Evolutionary conservation across 2,888 invertebrate species (phyloP).

Genomic region (Hoplodrina blanda): DNA sequence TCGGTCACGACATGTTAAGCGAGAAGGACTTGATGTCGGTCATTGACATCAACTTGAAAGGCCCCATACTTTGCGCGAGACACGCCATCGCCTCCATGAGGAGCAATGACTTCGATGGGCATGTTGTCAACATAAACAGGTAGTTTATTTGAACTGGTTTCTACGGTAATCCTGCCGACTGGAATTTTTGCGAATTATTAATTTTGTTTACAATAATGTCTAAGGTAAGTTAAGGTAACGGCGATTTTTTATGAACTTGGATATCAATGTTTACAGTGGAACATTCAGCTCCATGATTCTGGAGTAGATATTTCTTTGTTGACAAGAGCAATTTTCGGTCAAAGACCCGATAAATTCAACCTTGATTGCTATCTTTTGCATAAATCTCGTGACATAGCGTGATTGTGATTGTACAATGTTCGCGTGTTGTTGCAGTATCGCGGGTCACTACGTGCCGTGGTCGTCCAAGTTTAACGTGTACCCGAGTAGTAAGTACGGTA

Average conservation of each 20-base stretch:
- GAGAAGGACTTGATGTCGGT: slow-evolving; percentile 64
- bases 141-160: slow-evolving; percentile 10
- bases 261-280: no score
- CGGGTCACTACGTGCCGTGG: slow-evolving; percentile 77
- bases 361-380: slow-evolving; percentile 9
- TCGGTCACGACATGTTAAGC: slow-evolving; percentile 63
- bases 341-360: neutral
- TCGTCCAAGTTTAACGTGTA: slow-evolving; percentile 80
- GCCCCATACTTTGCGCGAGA: slow-evolving; percentile 82
- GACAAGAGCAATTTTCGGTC: neutral
- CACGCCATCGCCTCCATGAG: slow-evolving; percentile 85
- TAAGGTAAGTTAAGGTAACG: neutral
- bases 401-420: neutral
- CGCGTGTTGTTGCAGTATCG: slow-evolving; percentile 70
- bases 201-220: neutral
- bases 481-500: slow-evolving; percentile 88
- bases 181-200: neutral
- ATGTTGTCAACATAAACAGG: slow-evolving; percentile 84
- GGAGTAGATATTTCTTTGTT: neutral
- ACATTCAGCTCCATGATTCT: no score
- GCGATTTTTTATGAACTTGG: no score
- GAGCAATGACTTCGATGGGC: slow-evolving; percentile 77
- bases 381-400: neutral
- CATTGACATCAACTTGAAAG: slow-evolving; percentile 85
- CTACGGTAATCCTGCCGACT: no score